phyloP scores from a whole-genome alignment of 1,140 invertebrate genomes.

The Anadara kagoshimensis region DNA sequence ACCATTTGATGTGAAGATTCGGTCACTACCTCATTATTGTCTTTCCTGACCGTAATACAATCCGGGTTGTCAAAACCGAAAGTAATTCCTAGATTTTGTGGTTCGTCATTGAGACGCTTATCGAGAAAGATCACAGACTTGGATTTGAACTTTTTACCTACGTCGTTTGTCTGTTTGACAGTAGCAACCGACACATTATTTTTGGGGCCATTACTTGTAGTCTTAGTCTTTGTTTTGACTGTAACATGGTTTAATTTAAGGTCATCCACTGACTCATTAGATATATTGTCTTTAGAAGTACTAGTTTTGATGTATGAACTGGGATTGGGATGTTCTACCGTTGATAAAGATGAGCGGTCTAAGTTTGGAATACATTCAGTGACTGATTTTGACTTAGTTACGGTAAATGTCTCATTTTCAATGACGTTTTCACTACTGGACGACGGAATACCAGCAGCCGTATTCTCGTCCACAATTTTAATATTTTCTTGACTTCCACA shows the following conservation, averaged over 20 bases:
- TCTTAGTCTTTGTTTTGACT: slow-evolving; percentile 4
- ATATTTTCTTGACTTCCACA: slow-evolving; percentile 44
- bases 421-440: neutral
- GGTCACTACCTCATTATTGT: slow-evolving; percentile 6
- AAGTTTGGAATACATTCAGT: neutral
- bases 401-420: neutral
- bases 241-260: too few species aligned
- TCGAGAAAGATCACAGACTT: slow-evolving; percentile 63
- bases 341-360: neutral
- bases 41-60: slow-evolving; percentile 9
- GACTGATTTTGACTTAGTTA: neutral
- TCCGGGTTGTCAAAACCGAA: slow-evolving; percentile 56
- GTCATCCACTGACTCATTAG: too few species aligned
- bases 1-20: slow-evolving; percentile 6
- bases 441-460: slow-evolving; percentile 5
- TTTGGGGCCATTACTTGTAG: slow-evolving; percentile 8
- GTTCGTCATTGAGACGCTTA: slow-evolving; percentile 47
- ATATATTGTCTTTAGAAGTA: neutral
- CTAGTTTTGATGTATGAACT: neutral
- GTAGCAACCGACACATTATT: slow-evolving; percentile 8
- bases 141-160: slow-evolving; percentile 34
- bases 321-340: neutral
- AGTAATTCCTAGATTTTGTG: slow-evolving; percentile 52
- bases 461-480: slow-evolving; percentile 18
- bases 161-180: slow-evolving; percentile 38